Percentiles rank a stretch among this genome's conserved stretches.
Conservation (phyloP, 1,140 invertebrate genomes). For the Propsilocerus akamusi region DNA sequence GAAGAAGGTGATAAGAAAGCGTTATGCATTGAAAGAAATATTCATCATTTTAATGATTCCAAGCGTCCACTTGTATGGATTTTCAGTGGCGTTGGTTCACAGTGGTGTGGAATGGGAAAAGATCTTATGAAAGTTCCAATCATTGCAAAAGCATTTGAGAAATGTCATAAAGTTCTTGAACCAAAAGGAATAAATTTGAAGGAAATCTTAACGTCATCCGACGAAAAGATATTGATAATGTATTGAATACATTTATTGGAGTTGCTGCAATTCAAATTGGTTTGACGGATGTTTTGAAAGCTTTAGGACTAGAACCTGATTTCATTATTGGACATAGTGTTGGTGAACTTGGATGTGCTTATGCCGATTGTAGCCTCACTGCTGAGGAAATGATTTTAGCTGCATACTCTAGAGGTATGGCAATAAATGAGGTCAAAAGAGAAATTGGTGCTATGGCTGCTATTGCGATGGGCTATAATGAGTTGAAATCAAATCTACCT, state of each 20-base stretch:
- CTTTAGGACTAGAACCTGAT: constrained; percentile 57
- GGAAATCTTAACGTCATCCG: constrained; percentile 54
- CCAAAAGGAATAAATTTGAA: too few relatives aligned
- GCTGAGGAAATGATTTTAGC: constrained; percentile 64
- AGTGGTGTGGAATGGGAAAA: constrained; percentile 63
- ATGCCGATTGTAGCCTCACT: constrained; percentile 68
- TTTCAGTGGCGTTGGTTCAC: constrained; percentile 75
- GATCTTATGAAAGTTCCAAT: constrained; percentile 39
- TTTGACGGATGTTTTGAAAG: constrained; percentile 51
- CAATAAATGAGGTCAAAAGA: constrained; percentile 58
- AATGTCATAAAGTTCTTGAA: constrained; percentile 49
- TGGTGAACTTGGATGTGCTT: too few relatives aligned
- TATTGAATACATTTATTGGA: too few relatives aligned
- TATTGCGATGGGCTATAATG: constrained; percentile 42
- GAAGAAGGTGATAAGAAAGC: constrained; percentile 19
- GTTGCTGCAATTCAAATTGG: too few relatives aligned
- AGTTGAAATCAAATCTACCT: constrained; percentile 40
- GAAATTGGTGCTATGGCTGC: constrained; percentile 70
- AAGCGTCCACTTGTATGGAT: constrained; percentile 65
- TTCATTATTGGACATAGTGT: constrained; percentile 74
- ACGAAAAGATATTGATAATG: constrained; percentile 53
- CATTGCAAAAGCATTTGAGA: constrained; percentile 52
- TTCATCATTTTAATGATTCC: constrained; percentile 20
- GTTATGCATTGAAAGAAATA: constrained; percentile 34
- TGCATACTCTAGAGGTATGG: constrained; percentile 69